Evolutionary conservation across 2,113 vertebrate genomes (phyloP), one percentile per base, ranked within the genome.

Genomic region (Gopherus evgoodei): DNA sequence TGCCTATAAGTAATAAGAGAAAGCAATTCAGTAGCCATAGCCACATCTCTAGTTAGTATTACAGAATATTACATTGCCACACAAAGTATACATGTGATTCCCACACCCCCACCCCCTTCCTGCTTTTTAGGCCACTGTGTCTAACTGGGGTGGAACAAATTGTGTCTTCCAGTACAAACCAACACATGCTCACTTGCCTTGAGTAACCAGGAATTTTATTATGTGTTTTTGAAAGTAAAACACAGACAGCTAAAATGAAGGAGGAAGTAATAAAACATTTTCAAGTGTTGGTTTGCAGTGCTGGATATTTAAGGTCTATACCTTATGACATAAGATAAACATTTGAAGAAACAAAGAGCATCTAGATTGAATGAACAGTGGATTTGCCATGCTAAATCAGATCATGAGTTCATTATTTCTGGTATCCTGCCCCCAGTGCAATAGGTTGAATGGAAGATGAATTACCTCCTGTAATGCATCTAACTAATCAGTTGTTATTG

Each of bases 101-200:
- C 19, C 11, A 49, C 47, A 49, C 84, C 95, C 89, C 47, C 59
- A 17, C 11, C 82, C 95, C 89, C 42, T 69, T 25, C 76, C 84
- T 86, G 81, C 0, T 83, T 96, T 97, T 88, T 35, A 96, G 91
- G 92, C 90, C 91, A 97, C 81, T 79, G 49, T 90, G 93, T 95
- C 90, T 96, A 97, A 97, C 94, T 97, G 93, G 90, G 91, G 95
- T 94, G 96, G 97, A 92, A 98, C 85, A 96, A 97, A 97, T 94
- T 80, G 11, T 82, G 87, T 93, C 92, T 97, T 89, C 90, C 92
- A 96, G 89, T 94, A 91, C 69, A 88, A 93, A 95, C 94, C 87
- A 94, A 13, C 52, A 87, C 8, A 53, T 79, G 83, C n/a, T 95
- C 85, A 84, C 91, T 91, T 93, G 42, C 42, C 59, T 0, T 16